Conservation (phyloP, 2,797 vertebrate species). For the Prunella strophiata region DNA sequence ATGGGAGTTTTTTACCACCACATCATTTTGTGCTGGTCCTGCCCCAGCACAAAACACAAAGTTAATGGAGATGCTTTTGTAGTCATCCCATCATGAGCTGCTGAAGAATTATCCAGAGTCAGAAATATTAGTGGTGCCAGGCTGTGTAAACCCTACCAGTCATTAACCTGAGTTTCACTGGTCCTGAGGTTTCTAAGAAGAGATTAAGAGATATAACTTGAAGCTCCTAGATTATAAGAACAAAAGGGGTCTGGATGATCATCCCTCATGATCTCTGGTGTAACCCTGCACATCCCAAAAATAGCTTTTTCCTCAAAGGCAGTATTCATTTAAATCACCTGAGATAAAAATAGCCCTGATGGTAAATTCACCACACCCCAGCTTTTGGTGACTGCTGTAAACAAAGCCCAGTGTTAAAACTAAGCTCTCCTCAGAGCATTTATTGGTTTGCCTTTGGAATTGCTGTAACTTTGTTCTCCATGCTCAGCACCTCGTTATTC, state of each 20-base stretch:
- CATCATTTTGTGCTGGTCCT: not conserved
- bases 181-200: not conserved
- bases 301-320: not conserved
- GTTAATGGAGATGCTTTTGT: not conserved
- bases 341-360: not conserved
- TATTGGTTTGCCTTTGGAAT: not conserved
- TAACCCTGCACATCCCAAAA: not conserved
- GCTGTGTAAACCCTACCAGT: not conserved
- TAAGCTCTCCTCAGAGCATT: rapidly evolving
- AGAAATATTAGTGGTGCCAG: not conserved
- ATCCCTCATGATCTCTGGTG: not conserved
- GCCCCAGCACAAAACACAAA: not conserved
- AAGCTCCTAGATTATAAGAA: not conserved
- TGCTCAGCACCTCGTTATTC: rapidly evolving
- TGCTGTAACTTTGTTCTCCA: not conserved
- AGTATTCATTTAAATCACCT: not conserved
- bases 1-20: not conserved
- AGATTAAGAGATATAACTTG: not conserved
- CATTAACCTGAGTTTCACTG: not conserved
- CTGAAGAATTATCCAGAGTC: not conserved
- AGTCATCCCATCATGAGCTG: not conserved
- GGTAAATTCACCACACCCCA: not conserved
- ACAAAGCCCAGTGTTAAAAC: not conserved
- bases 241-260: not conserved
- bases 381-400: not conserved